phyloP scores from a whole-genome alignment of 2,113 vertebrate genomes.

The Aramus guarauna region DNA sequence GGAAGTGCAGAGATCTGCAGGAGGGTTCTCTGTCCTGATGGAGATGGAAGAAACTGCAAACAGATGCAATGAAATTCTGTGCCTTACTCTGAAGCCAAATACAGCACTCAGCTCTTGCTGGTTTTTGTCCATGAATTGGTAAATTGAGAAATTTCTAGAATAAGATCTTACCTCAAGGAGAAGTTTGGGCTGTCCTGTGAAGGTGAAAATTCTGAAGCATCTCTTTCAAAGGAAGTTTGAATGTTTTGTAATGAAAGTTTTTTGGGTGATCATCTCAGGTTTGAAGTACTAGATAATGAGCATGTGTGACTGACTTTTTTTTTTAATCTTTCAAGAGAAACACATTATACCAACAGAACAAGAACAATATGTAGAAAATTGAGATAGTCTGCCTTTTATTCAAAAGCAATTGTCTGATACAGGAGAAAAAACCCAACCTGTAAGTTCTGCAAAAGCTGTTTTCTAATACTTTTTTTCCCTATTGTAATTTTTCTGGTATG shows the following conservation, averaged over 20 bases:
- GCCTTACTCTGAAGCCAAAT: neutral
- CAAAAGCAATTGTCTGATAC: neutral
- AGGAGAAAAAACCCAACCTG: neutral
- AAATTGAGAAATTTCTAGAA: neutral
- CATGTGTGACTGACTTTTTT: neutral
- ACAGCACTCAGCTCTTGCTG: neutral
- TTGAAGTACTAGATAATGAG: neutral
- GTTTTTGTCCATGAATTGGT: neutral
- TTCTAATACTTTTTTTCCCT: neutral
- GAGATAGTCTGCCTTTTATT: neutral
- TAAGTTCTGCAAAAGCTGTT: neutral
- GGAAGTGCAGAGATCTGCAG: neutral
- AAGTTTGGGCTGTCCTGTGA: neutral
- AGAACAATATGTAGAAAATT: neutral
- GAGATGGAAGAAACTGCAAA: neutral
- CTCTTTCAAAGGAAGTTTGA: neutral
- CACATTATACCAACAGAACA: neutral
- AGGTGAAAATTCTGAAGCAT: neutral
- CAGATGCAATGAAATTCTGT: neutral
- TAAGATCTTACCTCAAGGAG: neutral
- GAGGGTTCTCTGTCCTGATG: neutral
- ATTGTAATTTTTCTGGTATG: neutral
- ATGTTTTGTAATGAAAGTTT: neutral
- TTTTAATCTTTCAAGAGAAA: neutral
- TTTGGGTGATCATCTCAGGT: neutral